Base-by-base conservation (phyloP, 2,888 invertebrate species). In the Dendrolimus houi region DNA sequence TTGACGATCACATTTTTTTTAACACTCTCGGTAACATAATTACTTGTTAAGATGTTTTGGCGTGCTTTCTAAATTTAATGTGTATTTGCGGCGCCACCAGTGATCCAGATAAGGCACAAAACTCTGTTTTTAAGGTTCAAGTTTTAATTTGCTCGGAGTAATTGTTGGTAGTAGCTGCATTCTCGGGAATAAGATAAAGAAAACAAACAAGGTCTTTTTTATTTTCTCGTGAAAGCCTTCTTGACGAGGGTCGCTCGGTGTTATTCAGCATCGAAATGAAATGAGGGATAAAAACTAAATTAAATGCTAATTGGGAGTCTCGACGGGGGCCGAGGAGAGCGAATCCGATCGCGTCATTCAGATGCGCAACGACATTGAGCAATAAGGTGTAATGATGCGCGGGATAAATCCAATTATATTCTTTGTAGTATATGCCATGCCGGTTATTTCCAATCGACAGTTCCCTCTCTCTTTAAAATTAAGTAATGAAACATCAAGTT, bases 241-340 rank as follows among this genome's bases (percentile, higher is more conserved):
- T 75, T 83, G 85, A 84, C 82, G 81, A 84, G 85, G 84, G 84
- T 83, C 77, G 75, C 74, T 77, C 73, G 72, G 67, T 77, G 75
- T 79, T 82, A 79, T 79, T 81, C 80, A 75, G 77, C 80, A 80
- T 80, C 74, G 79, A 81, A 83, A 83, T 79, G 80, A 80, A 83
- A 83, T 81, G 80, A 79, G 78, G 82, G 81, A 83, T 84, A 84
- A 85, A 81, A 83, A 84, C 81, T 83, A 81, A 84, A 85, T 83
- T 83, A 83, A 83, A 85, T 83, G 84, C 82, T 85, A 85, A 85
- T 84, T 84, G 83, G 79, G 78, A 81, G 82, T 79, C 81, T 80
- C 78, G 71, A 72, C 72, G 65, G 65, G 68, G 69, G 72, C 71
- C 69, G 68, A 67, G 64, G 29, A 29, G 64, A 69, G 68, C 67